Evolutionary conservation across 2,888 invertebrate genomes (phyloP).

Genomic region (Ceratothoa steindachneri): DNA sequence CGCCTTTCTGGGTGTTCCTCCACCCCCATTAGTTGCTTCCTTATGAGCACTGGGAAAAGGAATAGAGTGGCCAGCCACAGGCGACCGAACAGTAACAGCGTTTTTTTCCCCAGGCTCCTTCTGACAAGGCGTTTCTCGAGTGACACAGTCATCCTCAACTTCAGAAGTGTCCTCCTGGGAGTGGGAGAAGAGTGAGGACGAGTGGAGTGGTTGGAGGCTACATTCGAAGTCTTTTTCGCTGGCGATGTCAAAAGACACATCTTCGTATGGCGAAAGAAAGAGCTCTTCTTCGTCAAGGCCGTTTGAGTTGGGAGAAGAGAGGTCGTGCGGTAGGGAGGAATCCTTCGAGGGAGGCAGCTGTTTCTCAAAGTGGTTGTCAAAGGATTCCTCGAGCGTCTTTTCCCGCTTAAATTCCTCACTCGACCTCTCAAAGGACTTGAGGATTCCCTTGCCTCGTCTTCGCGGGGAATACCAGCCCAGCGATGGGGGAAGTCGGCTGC

Average conservation of each 20-base stretch:
- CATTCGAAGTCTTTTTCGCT: not conserved
- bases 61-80: not conserved
- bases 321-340: no score
- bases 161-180: not conserved
- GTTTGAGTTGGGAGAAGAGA: no score
- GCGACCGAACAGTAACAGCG: not conserved
- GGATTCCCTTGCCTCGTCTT: not conserved
- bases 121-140: not conserved
- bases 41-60: no score
- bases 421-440: not conserved
- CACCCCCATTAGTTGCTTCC: no score
- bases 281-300: not conserved
- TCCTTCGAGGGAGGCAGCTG: not conserved
- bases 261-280: not conserved
- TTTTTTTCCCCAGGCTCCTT: not conserved
- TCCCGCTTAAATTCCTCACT: not conserved
- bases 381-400: not conserved
- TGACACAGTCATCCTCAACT: not conserved
- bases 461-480: not conserved
- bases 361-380: not conserved
- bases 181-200: not conserved
- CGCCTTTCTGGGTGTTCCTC: not conserved
- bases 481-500: not conserved
- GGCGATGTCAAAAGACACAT: not conserved
- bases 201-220: not conserved